Evolutionary conservation across 2,113 vertebrate species (phyloP).

Genomic region (Rhombomys opimus): DNA sequence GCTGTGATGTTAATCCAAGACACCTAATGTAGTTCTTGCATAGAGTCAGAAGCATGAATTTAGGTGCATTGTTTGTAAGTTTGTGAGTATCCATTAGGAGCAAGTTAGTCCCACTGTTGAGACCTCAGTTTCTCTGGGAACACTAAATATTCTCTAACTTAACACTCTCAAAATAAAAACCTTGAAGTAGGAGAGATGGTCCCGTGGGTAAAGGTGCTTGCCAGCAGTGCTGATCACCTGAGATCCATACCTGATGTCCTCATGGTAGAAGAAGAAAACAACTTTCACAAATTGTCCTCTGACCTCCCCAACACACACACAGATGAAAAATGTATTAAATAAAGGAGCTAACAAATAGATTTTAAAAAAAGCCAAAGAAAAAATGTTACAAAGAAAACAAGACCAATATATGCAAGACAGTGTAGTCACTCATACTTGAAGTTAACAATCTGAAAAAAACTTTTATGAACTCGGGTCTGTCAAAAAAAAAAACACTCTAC

Average conservation of each 20-base stretch:
- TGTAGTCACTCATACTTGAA: background rate
- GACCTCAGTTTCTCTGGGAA: background rate
- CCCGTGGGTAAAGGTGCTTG: background rate
- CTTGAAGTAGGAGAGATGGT: background rate
- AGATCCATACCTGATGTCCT: background rate
- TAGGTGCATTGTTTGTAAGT: background rate
- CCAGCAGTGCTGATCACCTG: background rate
- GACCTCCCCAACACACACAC: background rate
- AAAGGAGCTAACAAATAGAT: background rate
- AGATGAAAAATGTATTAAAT: background rate
- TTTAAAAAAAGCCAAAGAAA: background rate
- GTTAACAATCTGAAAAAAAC: background rate
- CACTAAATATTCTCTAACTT: background rate
- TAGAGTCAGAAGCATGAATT: background rate
- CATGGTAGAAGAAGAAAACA: background rate
- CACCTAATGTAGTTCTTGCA: background rate
- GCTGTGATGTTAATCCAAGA: background rate
- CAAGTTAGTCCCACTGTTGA: background rate
- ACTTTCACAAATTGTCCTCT: background rate
- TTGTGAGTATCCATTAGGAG: background rate
- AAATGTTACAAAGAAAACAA: background rate
- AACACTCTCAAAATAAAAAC: background rate
- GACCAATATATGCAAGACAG: background rate
- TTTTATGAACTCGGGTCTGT: background rate
- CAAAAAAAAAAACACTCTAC: background rate